phyloP scores from a whole-genome alignment of 2,797 vertebrate genomes.

The Tympanoctomys barrerae region DNA sequence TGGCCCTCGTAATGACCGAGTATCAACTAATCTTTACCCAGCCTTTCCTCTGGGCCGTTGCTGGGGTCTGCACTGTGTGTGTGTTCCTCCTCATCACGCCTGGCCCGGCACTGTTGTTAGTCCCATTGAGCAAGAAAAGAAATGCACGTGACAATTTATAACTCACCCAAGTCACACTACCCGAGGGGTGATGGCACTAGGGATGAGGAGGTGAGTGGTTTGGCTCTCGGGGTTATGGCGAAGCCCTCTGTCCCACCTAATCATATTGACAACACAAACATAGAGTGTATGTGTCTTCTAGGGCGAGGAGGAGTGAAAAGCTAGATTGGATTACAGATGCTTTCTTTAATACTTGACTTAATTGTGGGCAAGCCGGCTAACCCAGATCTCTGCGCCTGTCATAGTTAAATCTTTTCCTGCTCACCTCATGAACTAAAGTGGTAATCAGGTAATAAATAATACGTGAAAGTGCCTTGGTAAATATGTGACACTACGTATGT shows the following conservation, averaged over 20 bases:
- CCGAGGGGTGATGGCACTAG: background rate
- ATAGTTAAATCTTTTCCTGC: conserved; percentile 30
- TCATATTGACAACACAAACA: background rate
- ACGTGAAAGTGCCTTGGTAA: conserved; percentile 12
- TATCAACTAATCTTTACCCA: background rate
- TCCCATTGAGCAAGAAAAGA: background rate
- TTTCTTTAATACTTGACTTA: background rate
- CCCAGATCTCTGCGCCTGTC: background rate
- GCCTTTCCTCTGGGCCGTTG: background rate
- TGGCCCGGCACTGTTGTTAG: background rate
- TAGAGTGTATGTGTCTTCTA: background rate
- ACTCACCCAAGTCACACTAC: background rate
- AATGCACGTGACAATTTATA: background rate
- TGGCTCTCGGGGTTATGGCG: background rate
- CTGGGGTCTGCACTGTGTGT: background rate
- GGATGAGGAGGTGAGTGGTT: background rate
- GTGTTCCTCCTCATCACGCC: background rate
- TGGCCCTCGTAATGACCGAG: background rate
- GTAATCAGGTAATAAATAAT: background rate
- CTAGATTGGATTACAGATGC: background rate
- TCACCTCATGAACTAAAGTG: background rate
- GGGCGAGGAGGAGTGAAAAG: background rate
- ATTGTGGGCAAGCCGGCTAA: background rate
- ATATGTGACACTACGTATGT: background rate
- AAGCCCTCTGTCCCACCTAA: background rate